phyloP scores from a whole-genome alignment of 2,113 vertebrate genomes.

The Scatophagus argus region DNA sequence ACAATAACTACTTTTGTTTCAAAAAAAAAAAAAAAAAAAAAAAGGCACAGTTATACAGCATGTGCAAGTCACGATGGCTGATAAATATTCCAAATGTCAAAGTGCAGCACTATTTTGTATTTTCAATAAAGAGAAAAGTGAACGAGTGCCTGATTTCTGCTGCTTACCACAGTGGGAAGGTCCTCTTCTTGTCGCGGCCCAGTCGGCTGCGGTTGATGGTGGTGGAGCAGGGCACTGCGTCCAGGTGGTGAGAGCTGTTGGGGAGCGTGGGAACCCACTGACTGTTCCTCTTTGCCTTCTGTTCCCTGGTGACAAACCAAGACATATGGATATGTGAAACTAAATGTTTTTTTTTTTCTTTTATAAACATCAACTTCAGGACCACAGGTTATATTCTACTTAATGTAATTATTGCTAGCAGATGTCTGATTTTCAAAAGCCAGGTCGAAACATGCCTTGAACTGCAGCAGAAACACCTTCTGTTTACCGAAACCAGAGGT shows the following conservation, averaged over 20 bases:
- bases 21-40: too few species aligned
- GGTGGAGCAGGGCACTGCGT: constrained; percentile 97
- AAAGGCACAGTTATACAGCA: too few species aligned
- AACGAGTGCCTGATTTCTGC: neutral
- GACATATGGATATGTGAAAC: neutral
- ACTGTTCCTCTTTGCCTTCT: constrained; percentile 97
- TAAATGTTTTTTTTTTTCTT: neutral
- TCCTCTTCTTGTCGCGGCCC: constrained; percentile 98
- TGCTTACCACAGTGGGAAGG: constrained; percentile 95
- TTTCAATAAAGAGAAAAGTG: neutral
- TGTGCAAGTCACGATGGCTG: neutral
- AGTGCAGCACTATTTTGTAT: neutral
- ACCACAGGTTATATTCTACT: too few species aligned
- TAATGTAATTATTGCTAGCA: too few species aligned
- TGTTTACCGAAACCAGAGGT: too few species aligned
- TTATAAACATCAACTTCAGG: too few species aligned
- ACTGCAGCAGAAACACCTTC: too few species aligned
- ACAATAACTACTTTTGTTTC: too few species aligned
- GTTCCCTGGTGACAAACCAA: constrained; percentile 85
- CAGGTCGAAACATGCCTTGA: too few species aligned
- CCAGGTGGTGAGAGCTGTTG: constrained; percentile 98
- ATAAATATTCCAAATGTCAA: neutral
- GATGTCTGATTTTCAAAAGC: too few species aligned
- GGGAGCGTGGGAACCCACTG: constrained; percentile 99
- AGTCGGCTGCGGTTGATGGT: constrained; percentile 98